Percentiles rank a stretch among this genome's conserved stretches.
These are phyloP conservation scores for Gymnothorax reevesii DNA, from an alignment of 2,797 vertebrate species.

Conservation along the genomic window DNA sequence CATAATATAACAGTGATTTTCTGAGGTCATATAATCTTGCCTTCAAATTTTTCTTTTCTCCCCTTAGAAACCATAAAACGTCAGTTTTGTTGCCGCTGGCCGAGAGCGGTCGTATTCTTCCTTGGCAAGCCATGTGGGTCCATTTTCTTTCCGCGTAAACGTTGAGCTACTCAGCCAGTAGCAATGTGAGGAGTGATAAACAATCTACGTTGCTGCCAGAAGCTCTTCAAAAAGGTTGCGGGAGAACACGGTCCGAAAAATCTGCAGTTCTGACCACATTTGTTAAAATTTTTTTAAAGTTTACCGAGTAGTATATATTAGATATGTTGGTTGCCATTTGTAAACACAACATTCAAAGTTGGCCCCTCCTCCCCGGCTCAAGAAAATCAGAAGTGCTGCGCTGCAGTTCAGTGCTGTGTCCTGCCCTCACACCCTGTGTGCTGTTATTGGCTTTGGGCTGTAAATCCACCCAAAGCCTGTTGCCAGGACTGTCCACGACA, in stretches of 20 bases:
- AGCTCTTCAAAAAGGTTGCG: conserved; percentile 67
- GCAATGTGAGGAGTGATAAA: conserved; percentile 73
- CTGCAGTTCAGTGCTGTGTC: no score
- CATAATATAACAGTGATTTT: background rate
- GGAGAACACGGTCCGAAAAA: conserved; percentile 43
- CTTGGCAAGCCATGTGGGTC: conserved; percentile 74
- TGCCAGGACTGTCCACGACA: no score
- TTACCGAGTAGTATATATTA: no score
- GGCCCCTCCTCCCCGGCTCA: no score
- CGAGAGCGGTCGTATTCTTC: conserved; percentile 69
- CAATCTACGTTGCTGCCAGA: conserved; percentile 64
- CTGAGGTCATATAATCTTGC: background rate
- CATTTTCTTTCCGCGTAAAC: conserved; percentile 62
- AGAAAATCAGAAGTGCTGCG: no score
- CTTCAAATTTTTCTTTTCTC: background rate
- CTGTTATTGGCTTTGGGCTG: no score
- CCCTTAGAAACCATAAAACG: background rate
- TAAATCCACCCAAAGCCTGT: no score
- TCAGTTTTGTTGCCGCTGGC: conserved; percentile 58
- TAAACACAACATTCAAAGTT: no score
- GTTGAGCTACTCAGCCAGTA: conserved; percentile 69
- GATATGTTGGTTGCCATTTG: no score
- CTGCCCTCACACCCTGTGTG: no score
- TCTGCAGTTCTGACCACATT: background rate
- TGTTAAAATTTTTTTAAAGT: no score